These are phyloP conservation scores for Myotis daubentonii DNA, from an alignment of 2,797 vertebrate species.

Conservation along the genomic window DNA sequence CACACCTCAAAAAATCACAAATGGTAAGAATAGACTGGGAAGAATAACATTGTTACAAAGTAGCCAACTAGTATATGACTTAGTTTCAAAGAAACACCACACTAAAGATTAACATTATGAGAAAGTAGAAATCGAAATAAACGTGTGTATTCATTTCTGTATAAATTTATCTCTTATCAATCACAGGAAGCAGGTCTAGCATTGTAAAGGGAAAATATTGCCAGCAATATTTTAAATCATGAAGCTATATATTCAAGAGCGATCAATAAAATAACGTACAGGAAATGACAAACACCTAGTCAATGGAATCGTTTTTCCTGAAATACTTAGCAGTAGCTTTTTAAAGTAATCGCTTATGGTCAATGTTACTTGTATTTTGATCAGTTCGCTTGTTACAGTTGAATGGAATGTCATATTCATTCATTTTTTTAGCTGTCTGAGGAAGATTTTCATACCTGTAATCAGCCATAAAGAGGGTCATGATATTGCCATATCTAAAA, in stretches of 20 bases:
- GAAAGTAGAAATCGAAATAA: slow-evolving; percentile 79
- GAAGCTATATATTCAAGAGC: slow-evolving; percentile 93
- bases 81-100: slow-evolving; percentile 59
- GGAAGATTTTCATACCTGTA: slow-evolving; percentile 70
- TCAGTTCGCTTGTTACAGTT: slow-evolving; percentile 93
- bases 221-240: slow-evolving; percentile 93
- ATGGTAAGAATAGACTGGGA: not conserved
- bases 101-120: slow-evolving; percentile 83
- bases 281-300: slow-evolving; percentile 93
- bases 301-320: slow-evolving; percentile 94
- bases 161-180: slow-evolving; percentile 90
- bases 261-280: slow-evolving; percentile 94
- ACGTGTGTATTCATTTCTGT: slow-evolving; percentile 86
- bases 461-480: not conserved
- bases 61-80: slow-evolving; percentile 38
- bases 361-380: slow-evolving; percentile 94
- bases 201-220: slow-evolving; percentile 88
- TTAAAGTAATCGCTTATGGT: slow-evolving; percentile 98
- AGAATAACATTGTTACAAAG: slow-evolving; percentile 24
- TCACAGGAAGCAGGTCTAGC: slow-evolving; percentile 84
- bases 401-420: slow-evolving; percentile 81
- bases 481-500: not conserved
- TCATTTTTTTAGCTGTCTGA: slow-evolving; percentile 80
- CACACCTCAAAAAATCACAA: slow-evolving; percentile 5
- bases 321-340: slow-evolving; percentile 95